These are phyloP conservation scores for Argyresthia albistria DNA, from an alignment of 2,888 invertebrate species.

Conservation along the genomic window DNA sequence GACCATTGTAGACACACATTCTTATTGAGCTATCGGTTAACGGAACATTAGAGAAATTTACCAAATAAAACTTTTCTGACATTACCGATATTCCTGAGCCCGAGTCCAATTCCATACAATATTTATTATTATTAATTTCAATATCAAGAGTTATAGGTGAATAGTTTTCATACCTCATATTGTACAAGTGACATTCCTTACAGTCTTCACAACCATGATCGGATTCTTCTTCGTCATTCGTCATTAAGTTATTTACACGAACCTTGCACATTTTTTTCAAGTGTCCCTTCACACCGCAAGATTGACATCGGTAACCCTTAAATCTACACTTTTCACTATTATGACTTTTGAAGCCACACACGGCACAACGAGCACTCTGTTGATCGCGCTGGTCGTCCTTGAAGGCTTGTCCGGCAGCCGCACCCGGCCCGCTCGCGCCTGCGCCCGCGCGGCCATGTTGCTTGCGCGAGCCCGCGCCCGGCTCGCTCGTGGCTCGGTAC, in stretches of 20 bases:
- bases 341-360: conserved; percentile 5
- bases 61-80: neutral
- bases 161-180: conserved; percentile 7
- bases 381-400: neutral
- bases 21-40: neutral
- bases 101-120: conserved; percentile 9
- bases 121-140: neutral
- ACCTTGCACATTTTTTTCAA: neutral
- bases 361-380: neutral
- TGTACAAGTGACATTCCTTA: conserved; percentile 7
- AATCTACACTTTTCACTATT: conserved; percentile 5
- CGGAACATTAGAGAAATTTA: neutral
- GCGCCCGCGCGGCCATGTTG: neutral
- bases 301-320: conserved; percentile 5
- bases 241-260: neutral
- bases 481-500: neutral
- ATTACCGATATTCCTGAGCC: conserved; percentile 4
- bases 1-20: conserved; percentile 9
- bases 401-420: neutral
- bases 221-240: neutral
- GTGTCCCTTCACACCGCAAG: conserved; percentile 6
- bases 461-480: neutral
- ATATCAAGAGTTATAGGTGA: conserved; percentile 3
- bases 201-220: neutral
- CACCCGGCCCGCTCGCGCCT: neutral